phyloP scores from a whole-genome alignment of 2,888 invertebrate genomes.

The Hipparchia sbordonii region DNA sequence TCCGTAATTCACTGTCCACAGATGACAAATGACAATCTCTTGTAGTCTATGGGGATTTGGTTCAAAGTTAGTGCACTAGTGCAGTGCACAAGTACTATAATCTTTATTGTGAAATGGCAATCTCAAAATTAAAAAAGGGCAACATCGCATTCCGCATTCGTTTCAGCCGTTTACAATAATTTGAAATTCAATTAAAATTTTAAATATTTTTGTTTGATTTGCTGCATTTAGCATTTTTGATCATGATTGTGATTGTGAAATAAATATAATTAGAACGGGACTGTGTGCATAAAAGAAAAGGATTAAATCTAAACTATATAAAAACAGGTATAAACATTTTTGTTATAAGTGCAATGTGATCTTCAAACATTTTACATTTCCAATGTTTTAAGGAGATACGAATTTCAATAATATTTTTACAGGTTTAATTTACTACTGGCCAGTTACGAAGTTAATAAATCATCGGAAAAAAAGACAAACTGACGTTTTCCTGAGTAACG shows the following conservation, averaged over 20 bases:
- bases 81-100: too few relatives aligned
- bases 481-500: constrained; percentile 41
- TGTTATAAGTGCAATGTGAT: too few relatives aligned
- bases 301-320: neutral
- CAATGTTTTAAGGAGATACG: too few relatives aligned
- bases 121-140: neutral
- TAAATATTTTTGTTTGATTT: neutral
- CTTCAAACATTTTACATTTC: too few relatives aligned
- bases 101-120: neutral
- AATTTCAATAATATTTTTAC: neutral
- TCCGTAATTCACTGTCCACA: too few relatives aligned
- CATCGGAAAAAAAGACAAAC: constrained; percentile 37
- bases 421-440: constrained; percentile 20
- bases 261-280: too few relatives aligned
- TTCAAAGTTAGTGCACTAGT: neutral
- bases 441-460: constrained; percentile 11
- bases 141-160: too few relatives aligned
- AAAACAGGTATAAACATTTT: neutral
- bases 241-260: too few relatives aligned
- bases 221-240: neutral
- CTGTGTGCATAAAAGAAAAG: too few relatives aligned
- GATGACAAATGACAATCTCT: too few relatives aligned
- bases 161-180: too few relatives aligned
- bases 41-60: too few relatives aligned
- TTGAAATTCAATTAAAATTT: neutral